Percentiles rank a stretch among this genome's conserved stretches.
These are phyloP conservation scores for Dendrocopos noguchii DNA, from an alignment of 2,113 vertebrate species.

Conservation along the genomic window DNA sequence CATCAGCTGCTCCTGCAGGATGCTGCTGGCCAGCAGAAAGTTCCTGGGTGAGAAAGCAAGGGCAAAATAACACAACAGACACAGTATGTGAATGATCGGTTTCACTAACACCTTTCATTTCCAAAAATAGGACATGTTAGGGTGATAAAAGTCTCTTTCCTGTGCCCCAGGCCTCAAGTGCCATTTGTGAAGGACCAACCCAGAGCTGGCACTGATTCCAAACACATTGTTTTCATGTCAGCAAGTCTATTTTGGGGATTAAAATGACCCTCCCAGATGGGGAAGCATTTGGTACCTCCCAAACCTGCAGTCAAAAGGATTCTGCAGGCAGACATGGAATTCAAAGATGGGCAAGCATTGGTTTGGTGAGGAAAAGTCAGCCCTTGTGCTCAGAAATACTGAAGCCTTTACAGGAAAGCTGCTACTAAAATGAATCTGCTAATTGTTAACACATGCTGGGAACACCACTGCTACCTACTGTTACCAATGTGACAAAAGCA, in stretches of 20 bases:
- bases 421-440: constrained; percentile 52
- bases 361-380: constrained; percentile 38
- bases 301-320: constrained; percentile 42
- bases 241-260: constrained; percentile 37
- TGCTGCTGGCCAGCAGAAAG: neutral
- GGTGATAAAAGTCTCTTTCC: constrained; percentile 12
- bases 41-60: neutral
- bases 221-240: constrained; percentile 54
- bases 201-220: neutral
- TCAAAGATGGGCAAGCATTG: constrained; percentile 12
- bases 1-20: neutral
- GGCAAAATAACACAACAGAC: neutral
- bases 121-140: neutral
- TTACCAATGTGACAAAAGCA: constrained; percentile 33
- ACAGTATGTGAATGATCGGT: neutral
- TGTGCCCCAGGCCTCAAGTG: neutral
- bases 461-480: constrained; percentile 4
- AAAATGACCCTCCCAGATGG: constrained; percentile 64
- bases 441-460: constrained; percentile 47
- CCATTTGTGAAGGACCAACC: constrained; percentile 9
- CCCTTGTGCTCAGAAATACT: constrained; percentile 43
- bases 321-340: constrained; percentile 50
- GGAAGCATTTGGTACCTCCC: constrained; percentile 59
- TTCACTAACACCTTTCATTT: constrained; percentile 8
- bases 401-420: constrained; percentile 22